Evolutionary conservation across 2,797 vertebrate species (phyloP), one percentile per base, ranked within the genome.

Genomic region (Tolypeutes matacus): DNA sequence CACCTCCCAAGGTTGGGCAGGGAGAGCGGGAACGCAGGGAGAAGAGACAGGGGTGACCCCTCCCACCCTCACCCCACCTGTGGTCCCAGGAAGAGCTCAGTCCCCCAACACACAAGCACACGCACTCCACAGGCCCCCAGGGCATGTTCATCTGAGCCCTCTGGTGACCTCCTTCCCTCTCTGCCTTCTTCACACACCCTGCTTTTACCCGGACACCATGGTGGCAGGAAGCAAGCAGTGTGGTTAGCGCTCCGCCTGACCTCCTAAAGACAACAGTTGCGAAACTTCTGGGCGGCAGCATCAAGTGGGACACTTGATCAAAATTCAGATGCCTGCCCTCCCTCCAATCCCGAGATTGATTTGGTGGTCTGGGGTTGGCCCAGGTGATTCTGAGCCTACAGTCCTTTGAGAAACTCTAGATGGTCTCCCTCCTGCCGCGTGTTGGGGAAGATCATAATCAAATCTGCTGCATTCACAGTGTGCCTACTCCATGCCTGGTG

Each of bases 401-500:
- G 64, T 39, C 77, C 27, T 53, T 36, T 29, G 69, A 65, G 27
- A 65, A 42, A 27, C 2, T 0, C 80, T 23, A 51, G 3, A 64
- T 2, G 36, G n/a, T 25, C 14, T 39, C 39, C 56, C 14, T 39
- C 39, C 62, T 56, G 70, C 60, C 42, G 31, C 2, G 27, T 1
- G 12, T 0, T 5, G 36, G 69, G 76, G 76, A 17, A 82, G 69
- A 46, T 17, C 27, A 23, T 4, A 10, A 46, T 15, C 31, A 31
- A 0, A 10, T 2, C 0, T 1, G 42, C 80, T 53, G 5, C 36
- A 13, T 42, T 53, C 72, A 12, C 10, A 23, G 64, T 8, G 23
- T n/a, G 27, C 65, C 58, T 23, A 53, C 62, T 4, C n/a, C 31
- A 18, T 11, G 9, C 62, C 64, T 3, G 5, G 21, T 46, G 87